These are phyloP conservation scores for Chaetorhynchus papuensis DNA, from an alignment of 2,113 vertebrate species.

Conservation along the genomic window DNA sequence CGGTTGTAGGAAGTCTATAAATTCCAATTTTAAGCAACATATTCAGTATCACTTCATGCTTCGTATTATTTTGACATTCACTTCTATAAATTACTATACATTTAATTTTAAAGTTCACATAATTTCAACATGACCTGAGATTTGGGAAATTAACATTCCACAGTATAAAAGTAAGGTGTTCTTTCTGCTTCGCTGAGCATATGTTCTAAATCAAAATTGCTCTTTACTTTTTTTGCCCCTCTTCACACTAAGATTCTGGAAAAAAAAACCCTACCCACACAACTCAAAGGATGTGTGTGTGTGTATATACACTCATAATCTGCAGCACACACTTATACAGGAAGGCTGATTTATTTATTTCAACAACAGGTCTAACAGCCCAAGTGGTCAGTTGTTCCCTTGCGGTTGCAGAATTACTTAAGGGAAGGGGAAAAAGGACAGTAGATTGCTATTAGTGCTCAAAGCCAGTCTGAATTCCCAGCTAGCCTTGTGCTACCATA, in stretches of 20 bases:
- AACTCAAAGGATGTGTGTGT: not conserved
- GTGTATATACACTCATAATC: too few relatives aligned
- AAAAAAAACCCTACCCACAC: not conserved
- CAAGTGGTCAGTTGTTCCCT: not conserved
- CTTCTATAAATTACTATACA: not conserved
- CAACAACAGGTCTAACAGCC: not conserved
- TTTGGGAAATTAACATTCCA: not conserved
- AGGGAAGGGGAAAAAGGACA: not conserved
- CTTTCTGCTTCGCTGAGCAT: not conserved
- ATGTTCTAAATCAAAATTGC: not conserved
- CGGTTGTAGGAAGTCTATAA: not conserved
- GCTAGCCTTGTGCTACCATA: not conserved
- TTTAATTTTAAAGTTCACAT: not conserved
- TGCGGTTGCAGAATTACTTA: not conserved
- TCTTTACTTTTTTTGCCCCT: not conserved
- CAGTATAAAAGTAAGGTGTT: not conserved
- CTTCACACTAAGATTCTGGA: not conserved
- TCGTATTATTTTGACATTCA: not conserved
- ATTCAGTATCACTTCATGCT: not conserved
- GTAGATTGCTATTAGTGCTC: not conserved
- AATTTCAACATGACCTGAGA: not conserved
- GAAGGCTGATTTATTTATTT: not conserved
- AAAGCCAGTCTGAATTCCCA: not conserved
- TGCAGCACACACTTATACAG: not conserved
- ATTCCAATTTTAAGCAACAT: not conserved